Conservation (phyloP, 2,888 invertebrate species). For the Nemotelus pantherinus region DNA sequence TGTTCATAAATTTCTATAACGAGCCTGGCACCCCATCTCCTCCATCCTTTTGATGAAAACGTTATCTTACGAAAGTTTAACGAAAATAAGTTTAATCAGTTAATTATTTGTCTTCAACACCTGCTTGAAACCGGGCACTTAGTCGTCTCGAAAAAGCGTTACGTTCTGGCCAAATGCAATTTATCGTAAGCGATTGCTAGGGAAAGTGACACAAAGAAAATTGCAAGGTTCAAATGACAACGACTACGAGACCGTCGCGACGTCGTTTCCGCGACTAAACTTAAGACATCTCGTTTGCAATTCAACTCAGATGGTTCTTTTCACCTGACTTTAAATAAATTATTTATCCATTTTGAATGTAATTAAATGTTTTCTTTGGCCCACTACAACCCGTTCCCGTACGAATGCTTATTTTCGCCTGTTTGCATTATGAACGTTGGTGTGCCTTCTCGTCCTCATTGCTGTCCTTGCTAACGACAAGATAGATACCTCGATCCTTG, state of each 20-base stretch:
- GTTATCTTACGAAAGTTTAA: constrained; percentile 19
- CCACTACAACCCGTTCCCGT: background rate
- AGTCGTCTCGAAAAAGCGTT: constrained; percentile 1
- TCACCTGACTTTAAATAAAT: constrained; percentile 52
- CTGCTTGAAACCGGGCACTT: constrained; percentile 50
- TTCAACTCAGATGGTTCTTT: constrained; percentile 33
- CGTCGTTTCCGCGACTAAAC: background rate
- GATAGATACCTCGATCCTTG: too few species aligned
- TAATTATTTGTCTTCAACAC: constrained; percentile 59
- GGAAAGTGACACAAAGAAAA: background rate
- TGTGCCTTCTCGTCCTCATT: too few species aligned
- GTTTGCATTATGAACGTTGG: constrained; percentile 17
- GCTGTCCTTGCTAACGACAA: too few species aligned
- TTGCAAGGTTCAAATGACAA: background rate
- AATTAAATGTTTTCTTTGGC: constrained; percentile 48
- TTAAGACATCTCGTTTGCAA: constrained; percentile 14
- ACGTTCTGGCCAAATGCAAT: constrained; percentile 28
- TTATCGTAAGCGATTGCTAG: constrained; percentile 18
- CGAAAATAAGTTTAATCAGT: constrained; percentile 57
- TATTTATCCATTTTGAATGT: constrained; percentile 53
- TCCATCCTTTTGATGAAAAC: background rate
- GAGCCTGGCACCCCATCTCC: too few species aligned
- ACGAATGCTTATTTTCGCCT: background rate
- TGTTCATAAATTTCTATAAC: too few species aligned
- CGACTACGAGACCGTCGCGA: background rate